Conservation (phyloP, 2,888 invertebrate species). For the Terebella lapidaria region DNA sequence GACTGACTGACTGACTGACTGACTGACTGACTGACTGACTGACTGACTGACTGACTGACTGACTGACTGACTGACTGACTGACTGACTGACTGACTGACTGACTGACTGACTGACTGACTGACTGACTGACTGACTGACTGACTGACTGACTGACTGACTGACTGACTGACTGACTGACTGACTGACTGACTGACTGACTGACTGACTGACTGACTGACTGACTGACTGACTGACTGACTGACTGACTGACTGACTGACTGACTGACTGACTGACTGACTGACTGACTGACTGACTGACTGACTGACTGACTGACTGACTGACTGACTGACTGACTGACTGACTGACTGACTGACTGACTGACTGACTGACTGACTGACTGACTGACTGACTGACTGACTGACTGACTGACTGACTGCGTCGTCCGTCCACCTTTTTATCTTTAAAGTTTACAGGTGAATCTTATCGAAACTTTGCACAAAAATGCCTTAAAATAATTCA, state of each 20-base stretch:
- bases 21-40: conserved; percentile 2
- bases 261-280: conserved; percentile 4
- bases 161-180: conserved; percentile 3
- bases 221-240: conserved; percentile 2
- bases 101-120: conserved; percentile 4
- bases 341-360: too few species aligned
- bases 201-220: conserved; percentile 3
- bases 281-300: conserved; percentile 2
- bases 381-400: too few species aligned
- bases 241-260: conserved; percentile 3
- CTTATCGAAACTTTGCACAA: too few species aligned
- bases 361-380: too few species aligned
- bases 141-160: conserved; percentile 2
- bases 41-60: conserved; percentile 3
- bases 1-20: conserved; percentile 2
- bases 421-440: too few species aligned
- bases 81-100: conserved; percentile 3
- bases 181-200: conserved; percentile 1
- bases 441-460: too few species aligned
- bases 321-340: too few species aligned
- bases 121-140: conserved; percentile 2
- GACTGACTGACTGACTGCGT: too few species aligned
- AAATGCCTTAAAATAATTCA: too few species aligned
- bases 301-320: too few species aligned
- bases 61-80: conserved; percentile 1